phyloP scores from a whole-genome alignment of 2,888 invertebrate species.

The Drosophila borealis region DNA sequence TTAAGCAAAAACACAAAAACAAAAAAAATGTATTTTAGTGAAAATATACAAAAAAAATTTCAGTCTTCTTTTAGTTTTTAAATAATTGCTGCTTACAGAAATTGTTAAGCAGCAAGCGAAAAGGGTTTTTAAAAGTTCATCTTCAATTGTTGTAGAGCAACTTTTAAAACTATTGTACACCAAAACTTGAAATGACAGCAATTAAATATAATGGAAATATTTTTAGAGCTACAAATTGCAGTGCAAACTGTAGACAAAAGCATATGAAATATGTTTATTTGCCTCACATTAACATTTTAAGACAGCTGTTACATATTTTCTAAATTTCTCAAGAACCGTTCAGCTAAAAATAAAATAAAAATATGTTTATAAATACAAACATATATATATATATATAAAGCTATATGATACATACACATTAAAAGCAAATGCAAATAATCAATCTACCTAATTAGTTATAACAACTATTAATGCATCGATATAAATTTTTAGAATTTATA shows the following conservation, averaged over 20 bases:
- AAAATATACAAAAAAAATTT: conserved; percentile 52
- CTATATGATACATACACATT: conserved; percentile 37
- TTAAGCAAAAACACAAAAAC: conserved; percentile 47
- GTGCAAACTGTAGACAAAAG: conserved; percentile 46
- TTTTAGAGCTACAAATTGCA: conserved; percentile 36
- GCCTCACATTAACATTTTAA: conserved; percentile 41
- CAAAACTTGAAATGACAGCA: conserved; percentile 62
- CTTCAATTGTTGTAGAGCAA: conserved; percentile 46
- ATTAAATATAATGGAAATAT: conserved; percentile 52
- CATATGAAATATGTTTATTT: conserved; percentile 75
- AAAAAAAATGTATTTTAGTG: conserved; percentile 59
- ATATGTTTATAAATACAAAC: conserved; percentile 35
- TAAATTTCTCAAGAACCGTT: conserved; percentile 51
- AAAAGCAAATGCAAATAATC: conserved; percentile 65
- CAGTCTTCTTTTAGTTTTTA: conserved; percentile 61
- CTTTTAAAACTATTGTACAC: conserved; percentile 58
- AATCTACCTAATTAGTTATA: conserved; percentile 74
- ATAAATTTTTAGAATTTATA: conserved; percentile 78
- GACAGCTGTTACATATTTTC: conserved; percentile 41
- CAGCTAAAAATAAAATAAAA: conserved; percentile 37
- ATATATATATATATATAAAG: conserved; percentile 4
- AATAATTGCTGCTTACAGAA: conserved; percentile 26
- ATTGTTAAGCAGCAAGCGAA: conserved; percentile 34
- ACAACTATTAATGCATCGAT: conserved; percentile 63
- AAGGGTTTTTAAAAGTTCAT: conserved; percentile 25